phyloP scores from a whole-genome alignment of 35 echinoderm and acorn worm species.

The Holothuria glaberrima region DNA sequence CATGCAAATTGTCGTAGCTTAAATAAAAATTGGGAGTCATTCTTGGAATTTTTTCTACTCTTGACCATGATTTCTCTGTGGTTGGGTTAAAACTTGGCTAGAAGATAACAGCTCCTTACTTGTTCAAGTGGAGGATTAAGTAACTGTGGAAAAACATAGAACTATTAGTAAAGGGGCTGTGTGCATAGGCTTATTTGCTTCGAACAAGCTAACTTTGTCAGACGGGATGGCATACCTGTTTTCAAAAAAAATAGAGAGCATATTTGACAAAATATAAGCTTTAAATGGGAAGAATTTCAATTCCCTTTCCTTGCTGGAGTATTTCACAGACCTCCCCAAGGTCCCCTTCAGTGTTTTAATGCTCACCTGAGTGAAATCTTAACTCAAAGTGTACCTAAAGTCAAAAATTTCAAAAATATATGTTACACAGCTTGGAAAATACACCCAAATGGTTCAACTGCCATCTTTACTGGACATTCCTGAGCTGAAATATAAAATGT shows the following conservation, averaged over 20 bases:
- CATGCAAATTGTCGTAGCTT: not conserved
- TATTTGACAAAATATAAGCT: not conserved
- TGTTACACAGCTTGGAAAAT: no score
- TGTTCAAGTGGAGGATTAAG: not conserved
- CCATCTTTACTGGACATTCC: no score
- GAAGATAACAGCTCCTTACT: no score
- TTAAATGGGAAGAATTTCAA: not conserved
- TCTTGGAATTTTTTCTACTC: not conserved
- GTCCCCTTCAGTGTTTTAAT: not conserved
- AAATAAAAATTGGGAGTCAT: not conserved
- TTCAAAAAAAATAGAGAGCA: not conserved
- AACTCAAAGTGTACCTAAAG: no score
- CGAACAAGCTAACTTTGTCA: not conserved
- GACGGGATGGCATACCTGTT: not conserved
- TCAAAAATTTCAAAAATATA: no score
- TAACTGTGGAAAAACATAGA: not conserved
- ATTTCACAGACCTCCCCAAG: not conserved
- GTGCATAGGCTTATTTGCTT: no score
- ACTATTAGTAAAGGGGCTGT: no score
- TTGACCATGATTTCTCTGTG: not conserved
- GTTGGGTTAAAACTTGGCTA: no score
- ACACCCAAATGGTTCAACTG: no score
- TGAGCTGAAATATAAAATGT: no score
- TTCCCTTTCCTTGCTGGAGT: not conserved
- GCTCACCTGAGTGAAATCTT: not conserved